A percentile compares a stretch with the other conserved stretches of the same genome.
Evolutionary conservation across 2,888 invertebrate genomes (phyloP).

Genomic region (Phyto melanocephala): DNA sequence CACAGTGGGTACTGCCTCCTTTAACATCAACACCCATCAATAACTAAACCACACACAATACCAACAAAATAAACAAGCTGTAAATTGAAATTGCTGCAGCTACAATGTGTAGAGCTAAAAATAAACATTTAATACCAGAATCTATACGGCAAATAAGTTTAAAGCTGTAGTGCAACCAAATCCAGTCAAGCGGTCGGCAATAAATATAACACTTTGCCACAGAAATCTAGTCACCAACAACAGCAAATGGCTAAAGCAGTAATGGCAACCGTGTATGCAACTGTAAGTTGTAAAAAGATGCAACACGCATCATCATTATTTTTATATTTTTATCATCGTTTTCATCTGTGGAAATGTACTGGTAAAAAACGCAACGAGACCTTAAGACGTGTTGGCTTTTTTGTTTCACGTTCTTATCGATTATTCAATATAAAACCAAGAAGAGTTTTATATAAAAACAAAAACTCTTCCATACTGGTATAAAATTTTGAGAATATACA

Average conservation of each 20-base stretch:
- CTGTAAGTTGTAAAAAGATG: slow-evolving; percentile 28
- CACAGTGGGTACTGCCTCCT: background rate
- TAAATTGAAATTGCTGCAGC: slow-evolving; percentile 27
- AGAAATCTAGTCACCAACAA: slow-evolving; percentile 41
- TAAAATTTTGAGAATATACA: slow-evolving; percentile 19
- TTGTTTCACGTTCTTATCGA: slow-evolving; percentile 5
- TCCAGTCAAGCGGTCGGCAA: slow-evolving; percentile 39
- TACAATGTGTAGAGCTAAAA: slow-evolving; percentile 43
- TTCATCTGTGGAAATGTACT: background rate
- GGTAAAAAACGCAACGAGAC: slow-evolving; percentile 5
- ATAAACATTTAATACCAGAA: slow-evolving; percentile 46
- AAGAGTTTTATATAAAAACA: background rate
- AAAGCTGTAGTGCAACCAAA: slow-evolving; percentile 17
- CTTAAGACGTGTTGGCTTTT: slow-evolving; percentile 3
- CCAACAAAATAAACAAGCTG: slow-evolving; percentile 38
- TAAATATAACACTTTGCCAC: slow-evolving; percentile 50
- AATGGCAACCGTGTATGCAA: slow-evolving; percentile 16
- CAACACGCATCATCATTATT: slow-evolving; percentile 21
- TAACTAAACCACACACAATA: background rate
- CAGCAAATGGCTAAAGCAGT: slow-evolving; percentile 18
- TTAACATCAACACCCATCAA: background rate
- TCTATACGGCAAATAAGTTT: slow-evolving; percentile 43
- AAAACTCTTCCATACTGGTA: slow-evolving; percentile 21
- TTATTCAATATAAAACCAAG: slow-evolving; percentile 18
- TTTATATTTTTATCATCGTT: background rate